Evolutionary conservation across 1,140 invertebrate species (phyloP).

Genomic region (Caenorhabditis latens): DNA sequence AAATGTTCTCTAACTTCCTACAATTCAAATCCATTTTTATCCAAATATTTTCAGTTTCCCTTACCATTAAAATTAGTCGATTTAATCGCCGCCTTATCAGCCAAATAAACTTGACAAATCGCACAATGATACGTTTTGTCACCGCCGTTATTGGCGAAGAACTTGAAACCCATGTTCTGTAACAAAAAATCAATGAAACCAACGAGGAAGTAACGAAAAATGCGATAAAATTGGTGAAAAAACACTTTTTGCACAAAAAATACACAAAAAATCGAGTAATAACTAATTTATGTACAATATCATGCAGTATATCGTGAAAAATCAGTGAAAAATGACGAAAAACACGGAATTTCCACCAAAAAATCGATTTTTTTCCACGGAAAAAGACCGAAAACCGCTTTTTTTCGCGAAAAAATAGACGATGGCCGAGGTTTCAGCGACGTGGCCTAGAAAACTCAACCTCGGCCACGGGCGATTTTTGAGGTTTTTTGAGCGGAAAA

Average conservation of each 20-base stretch:
- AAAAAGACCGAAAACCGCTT: too few relatives aligned
- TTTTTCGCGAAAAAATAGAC: not conserved
- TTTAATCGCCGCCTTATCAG: not conserved
- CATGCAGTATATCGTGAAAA: not conserved
- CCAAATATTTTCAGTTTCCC: not conserved
- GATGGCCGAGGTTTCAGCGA: not conserved
- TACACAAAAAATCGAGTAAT: too few relatives aligned
- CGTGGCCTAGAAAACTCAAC: not conserved
- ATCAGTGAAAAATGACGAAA: not conserved
- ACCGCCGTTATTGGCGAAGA: not conserved
- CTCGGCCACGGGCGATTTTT: not conserved
- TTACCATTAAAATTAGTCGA: constrained; percentile 22
- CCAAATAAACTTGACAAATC: not conserved
- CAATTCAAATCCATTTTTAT: not conserved
- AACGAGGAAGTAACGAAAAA: not conserved
- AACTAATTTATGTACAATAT: too few relatives aligned
- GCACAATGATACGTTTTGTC: not conserved
- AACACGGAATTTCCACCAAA: not conserved
- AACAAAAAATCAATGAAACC: not conserved
- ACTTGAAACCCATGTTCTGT: constrained; percentile 23
- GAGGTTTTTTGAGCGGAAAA: too few relatives aligned
- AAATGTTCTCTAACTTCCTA: not conserved
- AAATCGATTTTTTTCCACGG: too few relatives aligned
- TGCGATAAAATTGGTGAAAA: not conserved
- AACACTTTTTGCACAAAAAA: not conserved